Evolutionary conservation across 2,113 vertebrate genomes (phyloP).

Genomic region (Cnemophilus loriae): DNA sequence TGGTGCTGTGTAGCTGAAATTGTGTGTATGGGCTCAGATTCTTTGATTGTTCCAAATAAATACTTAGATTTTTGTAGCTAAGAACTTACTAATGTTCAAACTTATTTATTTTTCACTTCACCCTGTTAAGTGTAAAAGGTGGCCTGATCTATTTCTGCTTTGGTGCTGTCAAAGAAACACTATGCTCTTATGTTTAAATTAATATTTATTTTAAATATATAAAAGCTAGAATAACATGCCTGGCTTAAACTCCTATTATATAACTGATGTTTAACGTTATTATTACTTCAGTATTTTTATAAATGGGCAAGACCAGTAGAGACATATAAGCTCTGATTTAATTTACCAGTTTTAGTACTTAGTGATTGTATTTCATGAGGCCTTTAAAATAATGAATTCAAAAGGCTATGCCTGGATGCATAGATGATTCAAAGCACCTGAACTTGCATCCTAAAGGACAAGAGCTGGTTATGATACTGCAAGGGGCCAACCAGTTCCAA

Average conservation of each 20-base stretch:
- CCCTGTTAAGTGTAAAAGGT: not conserved
- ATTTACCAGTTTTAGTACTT: not conserved
- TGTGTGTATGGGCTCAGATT: not conserved
- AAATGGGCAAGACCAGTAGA: not conserved
- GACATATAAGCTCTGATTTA: not conserved
- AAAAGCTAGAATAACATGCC: not conserved
- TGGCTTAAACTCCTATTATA: not conserved
- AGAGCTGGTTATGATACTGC: not conserved
- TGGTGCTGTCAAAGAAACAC: not conserved
- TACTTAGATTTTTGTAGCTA: not conserved
- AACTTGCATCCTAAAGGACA: not conserved
- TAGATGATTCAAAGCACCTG: not conserved
- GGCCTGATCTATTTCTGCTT: not conserved
- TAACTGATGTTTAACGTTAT: not conserved
- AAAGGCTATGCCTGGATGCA: not conserved
- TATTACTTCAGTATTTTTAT: not conserved
- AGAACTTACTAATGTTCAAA: not conserved
- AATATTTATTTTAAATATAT: not conserved
- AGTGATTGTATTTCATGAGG: not conserved
- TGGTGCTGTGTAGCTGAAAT: not conserved
- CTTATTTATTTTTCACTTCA: not conserved
- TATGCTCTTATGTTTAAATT: not conserved
- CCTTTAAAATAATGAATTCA: not conserved
- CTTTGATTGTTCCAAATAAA: not conserved
- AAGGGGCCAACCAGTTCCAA: not conserved